Base-by-base conservation (phyloP, 2,888 invertebrate genomes). In the Allygus modestus region DNA sequence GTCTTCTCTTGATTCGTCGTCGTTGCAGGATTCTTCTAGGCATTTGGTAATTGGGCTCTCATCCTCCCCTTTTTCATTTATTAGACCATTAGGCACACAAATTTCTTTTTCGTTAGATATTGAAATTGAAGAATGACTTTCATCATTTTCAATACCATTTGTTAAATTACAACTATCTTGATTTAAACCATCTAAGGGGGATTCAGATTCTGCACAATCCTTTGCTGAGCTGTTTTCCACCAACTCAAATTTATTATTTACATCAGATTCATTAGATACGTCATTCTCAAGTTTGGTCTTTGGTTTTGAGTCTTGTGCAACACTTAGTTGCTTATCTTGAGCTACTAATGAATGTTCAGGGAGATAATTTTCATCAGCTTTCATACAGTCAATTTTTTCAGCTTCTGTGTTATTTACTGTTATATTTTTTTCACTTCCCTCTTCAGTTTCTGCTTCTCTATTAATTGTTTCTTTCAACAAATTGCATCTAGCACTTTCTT, bases 51-150 rank as follows among this genome's bases (percentile, higher is more conserved):
- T 4, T 5, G 37, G 11, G 41, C 33, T 73, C 20, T 20, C 20
- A 20, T 37, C 15, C 11, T 43, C 73, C 1, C 11, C 12, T 15
- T 37, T 23, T n/a, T 41, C 5, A 11, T 7, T 26, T 7, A 69
- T 33, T 9, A 65, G 12, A 9, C 65, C 65, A 65, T 65, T 65
- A 9, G 9, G 65, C 12, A 65, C 28, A 28, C 7, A 9, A 31
- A 28, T 65, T 65, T 28, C 28, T 65, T 65, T 65, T 73, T 20
- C 73, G 1, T 12, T 73, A 41, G 37, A 43, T 20, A 41, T 41
- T 41, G 43, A 41, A 41, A 20, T 20, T 28, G 69, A 33, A 41
- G 41, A 20, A 23, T 41, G 23, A 23, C n/a, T 41, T 5, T 11
- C 1, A 37, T 7, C 41, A 73, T 37, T 73, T 37, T 73, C 28